Percentiles rank a stretch among this genome's conserved stretches.
These are phyloP conservation scores for Oscheius sp. DNA, from an alignment of 1,140 invertebrate species.

Conservation along the genomic window DNA sequence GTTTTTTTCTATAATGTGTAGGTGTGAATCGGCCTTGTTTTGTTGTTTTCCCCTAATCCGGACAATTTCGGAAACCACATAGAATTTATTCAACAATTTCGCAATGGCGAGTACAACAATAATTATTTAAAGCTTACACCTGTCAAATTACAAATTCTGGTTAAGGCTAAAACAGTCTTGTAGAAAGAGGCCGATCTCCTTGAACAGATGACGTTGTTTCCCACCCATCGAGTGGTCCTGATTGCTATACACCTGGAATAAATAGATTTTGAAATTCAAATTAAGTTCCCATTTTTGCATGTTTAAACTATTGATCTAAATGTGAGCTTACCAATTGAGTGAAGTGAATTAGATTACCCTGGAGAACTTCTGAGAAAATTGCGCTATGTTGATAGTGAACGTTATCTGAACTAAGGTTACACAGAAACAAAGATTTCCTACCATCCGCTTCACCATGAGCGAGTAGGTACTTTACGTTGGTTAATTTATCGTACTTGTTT, in stretches of 20 bases:
- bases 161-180: background rate
- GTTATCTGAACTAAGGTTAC: constrained; percentile 50
- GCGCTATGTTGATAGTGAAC: constrained; percentile 61
- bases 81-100: too few species aligned
- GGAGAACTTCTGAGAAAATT: constrained; percentile 50
- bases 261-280: background rate
- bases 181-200: background rate
- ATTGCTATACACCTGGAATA: constrained; percentile 8
- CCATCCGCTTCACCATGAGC: constrained; percentile 57
- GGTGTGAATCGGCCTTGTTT: too few species aligned
- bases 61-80: too few species aligned
- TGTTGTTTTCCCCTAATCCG: too few species aligned
- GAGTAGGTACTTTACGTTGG: constrained; percentile 48
- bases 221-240: constrained; percentile 9
- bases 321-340: constrained; percentile 48
- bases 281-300: background rate
- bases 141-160: too few species aligned
- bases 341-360: constrained; percentile 53
- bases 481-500: constrained; percentile 46
- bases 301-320: background rate
- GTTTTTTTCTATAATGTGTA: too few species aligned
- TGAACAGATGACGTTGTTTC: constrained; percentile 1
- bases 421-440: constrained; percentile 12
- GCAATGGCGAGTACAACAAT: too few species aligned
- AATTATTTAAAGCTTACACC: too few species aligned